Base-by-base conservation (phyloP, 2,888 invertebrate species). In the Tenthredo mesomela region DNA sequence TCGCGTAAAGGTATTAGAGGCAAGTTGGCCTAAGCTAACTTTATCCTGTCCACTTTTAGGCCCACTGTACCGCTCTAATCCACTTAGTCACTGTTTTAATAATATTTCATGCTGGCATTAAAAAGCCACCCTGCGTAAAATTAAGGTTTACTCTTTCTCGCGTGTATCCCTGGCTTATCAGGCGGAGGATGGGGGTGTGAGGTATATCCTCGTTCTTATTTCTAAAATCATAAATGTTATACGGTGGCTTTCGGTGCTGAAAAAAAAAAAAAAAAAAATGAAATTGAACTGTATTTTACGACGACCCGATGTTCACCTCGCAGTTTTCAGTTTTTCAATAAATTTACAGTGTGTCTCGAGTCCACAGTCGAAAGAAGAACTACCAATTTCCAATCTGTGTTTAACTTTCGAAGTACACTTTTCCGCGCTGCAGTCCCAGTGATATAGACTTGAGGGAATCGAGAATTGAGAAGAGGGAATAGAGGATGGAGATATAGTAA, bases 351-450 rank as follows among this genome's bases (percentile, higher is more conserved):
- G 33, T 61, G 40, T 40, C 58, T 61, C 58, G 80, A 40, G 61
- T 80, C 80, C 21, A 61, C 21, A 80, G 61, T 21, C 10, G 65
- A 75, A 70, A 87, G 88, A 89, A 88, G 89, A 89, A 91, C 90
- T 88, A 88, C 88, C 89, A 89, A 89, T 90, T 90, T 90, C 89
- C 88, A 90, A 90, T 90, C 88, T 87, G 86, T 89, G 88, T 88
- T 90, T 89, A 91, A 90, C 90, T 91, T 91, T 90, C 88, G 87
- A 91, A 89, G 90, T 89, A 88, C 85, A 88, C 85, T 78, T 71
- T 25, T 71, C 50, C 73, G 21, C 50, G 47, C 33, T 40, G 54
- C 78, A 86, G 75, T 58, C 65, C 75, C 82, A 78, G 65, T 82
- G 75, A 82, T 80, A 78, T 65, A 82, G 65, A 82, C 82, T 67